Evolutionary conservation across 2,888 invertebrate genomes (phyloP).

Genomic region (Allophyes oxyacanthae): DNA sequence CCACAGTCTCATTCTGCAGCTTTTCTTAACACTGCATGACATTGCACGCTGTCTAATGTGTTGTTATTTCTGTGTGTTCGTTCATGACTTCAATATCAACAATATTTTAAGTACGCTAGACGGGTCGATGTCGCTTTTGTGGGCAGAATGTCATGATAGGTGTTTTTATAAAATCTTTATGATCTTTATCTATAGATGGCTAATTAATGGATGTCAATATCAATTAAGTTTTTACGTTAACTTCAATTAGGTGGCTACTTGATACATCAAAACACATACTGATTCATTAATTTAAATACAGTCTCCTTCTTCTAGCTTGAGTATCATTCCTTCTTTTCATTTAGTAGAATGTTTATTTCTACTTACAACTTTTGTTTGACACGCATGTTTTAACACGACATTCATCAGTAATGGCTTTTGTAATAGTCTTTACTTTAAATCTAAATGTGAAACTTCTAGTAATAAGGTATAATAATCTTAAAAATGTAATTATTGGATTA

Average conservation of each 20-base stretch:
- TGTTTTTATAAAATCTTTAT: slow-evolving; percentile 67
- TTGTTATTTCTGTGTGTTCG: slow-evolving; percentile 46
- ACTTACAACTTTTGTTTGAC: slow-evolving; percentile 16
- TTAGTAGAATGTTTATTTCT: slow-evolving; percentile 19
- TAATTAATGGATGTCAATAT: slow-evolving; percentile 64
- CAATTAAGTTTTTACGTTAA: slow-evolving; percentile 51
- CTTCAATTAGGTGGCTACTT: slow-evolving; percentile 55
- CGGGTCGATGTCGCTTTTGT: slow-evolving; percentile 85
- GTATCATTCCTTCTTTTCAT: slow-evolving; percentile 31
- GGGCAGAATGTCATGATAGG: slow-evolving; percentile 76
- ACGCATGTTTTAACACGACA: slow-evolving; percentile 41
- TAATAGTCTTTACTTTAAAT: slow-evolving; percentile 41
- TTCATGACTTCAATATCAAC: slow-evolving; percentile 67
- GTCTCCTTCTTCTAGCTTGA: slow-evolving; percentile 31
- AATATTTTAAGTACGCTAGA: slow-evolving; percentile 78
- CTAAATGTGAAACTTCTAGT: slow-evolving; percentile 37
- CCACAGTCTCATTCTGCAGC: slow-evolving; percentile 48
- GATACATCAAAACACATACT: slow-evolving; percentile 46
- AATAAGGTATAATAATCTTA: slow-evolving; percentile 20
- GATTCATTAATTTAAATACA: slow-evolving; percentile 34
- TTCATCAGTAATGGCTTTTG: slow-evolving; percentile 47
- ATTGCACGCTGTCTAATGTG: slow-evolving; percentile 57
- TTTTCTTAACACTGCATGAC: slow-evolving; percentile 63
- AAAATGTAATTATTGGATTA: slow-evolving; percentile 20
- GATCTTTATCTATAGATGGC: slow-evolving; percentile 66